Percentiles rank a stretch among this genome's conserved stretches.
phyloP scores from a whole-genome alignment of 2,888 invertebrate genomes.

The Acleris emargana region DNA sequence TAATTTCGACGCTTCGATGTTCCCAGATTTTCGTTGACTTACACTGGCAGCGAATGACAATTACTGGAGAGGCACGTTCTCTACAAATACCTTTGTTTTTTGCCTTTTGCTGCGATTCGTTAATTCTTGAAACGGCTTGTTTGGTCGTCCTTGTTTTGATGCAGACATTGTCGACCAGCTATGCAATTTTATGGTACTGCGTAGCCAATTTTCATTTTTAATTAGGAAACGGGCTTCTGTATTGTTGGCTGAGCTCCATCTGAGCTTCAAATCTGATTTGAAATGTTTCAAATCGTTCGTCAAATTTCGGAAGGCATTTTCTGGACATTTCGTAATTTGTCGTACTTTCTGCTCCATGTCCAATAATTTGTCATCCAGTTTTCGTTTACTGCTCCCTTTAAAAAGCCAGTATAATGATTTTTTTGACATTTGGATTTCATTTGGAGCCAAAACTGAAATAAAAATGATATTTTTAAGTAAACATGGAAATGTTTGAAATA shows the following conservation, averaged over 20 bases:
- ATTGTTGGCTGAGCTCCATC: too few species aligned
- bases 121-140: background rate
- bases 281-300: background rate
- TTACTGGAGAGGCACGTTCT: background rate
- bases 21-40: slow-evolving; percentile 1
- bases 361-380: too few species aligned
- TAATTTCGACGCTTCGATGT: background rate
- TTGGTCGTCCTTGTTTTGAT: background rate
- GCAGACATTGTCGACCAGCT: background rate
- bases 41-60: background rate
- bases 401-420: too few species aligned
- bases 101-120: background rate
- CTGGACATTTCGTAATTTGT: background rate
- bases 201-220: slow-evolving; percentile 14
- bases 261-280: slow-evolving; percentile 19
- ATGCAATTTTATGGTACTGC: background rate
- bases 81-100: background rate
- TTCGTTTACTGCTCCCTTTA: too few species aligned
- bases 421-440: too few species aligned
- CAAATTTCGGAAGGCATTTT: background rate
- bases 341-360: too few species aligned
- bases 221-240: slow-evolving; percentile 14
- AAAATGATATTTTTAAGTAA: too few species aligned
- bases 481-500: too few species aligned
- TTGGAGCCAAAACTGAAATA: too few species aligned